Percentiles rank a stretch among this genome's conserved stretches.
These are phyloP conservation scores for Colius striatus DNA, from an alignment of 2,113 vertebrate genomes.

Conservation along the genomic window DNA sequence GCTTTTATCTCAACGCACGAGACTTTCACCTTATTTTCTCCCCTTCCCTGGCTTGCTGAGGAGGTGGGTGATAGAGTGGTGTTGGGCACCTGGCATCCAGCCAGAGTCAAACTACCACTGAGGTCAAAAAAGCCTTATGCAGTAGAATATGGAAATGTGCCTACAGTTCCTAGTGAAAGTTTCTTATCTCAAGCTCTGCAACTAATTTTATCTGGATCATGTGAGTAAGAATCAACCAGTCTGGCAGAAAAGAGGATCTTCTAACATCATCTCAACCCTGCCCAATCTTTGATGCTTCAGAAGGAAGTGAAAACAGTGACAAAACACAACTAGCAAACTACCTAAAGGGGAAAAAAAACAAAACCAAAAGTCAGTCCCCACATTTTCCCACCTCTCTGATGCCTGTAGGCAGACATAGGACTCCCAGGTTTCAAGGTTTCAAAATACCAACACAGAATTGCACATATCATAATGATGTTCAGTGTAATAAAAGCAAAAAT, in stretches of 20 bases:
- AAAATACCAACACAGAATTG: background rate
- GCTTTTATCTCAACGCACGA: no score
- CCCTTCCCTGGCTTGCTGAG: no score
- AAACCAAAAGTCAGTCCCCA: background rate
- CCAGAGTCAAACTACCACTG: no score
- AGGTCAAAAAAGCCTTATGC: background rate
- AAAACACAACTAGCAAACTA: background rate
- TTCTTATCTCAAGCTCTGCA: background rate
- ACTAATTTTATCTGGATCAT: background rate
- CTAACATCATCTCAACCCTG: background rate
- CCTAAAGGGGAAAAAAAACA: background rate
- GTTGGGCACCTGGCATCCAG: no score
- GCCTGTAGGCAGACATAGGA: background rate
- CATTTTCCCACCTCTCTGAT: rapidly evolving
- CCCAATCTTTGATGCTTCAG: background rate
- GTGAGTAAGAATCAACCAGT: background rate
- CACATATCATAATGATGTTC: background rate
- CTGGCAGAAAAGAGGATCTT: background rate
- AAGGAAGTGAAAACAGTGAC: background rate
- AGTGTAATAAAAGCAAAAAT: background rate
- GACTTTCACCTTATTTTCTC: no score
- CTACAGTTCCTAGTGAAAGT: background rate
- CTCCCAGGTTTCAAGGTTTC: background rate
- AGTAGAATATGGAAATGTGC: background rate
- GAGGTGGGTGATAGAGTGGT: no score